Percentiles rank a stretch among this genome's conserved stretches.
Conservation (phyloP, 2,888 invertebrate genomes). For the Sycophila texana region DNA sequence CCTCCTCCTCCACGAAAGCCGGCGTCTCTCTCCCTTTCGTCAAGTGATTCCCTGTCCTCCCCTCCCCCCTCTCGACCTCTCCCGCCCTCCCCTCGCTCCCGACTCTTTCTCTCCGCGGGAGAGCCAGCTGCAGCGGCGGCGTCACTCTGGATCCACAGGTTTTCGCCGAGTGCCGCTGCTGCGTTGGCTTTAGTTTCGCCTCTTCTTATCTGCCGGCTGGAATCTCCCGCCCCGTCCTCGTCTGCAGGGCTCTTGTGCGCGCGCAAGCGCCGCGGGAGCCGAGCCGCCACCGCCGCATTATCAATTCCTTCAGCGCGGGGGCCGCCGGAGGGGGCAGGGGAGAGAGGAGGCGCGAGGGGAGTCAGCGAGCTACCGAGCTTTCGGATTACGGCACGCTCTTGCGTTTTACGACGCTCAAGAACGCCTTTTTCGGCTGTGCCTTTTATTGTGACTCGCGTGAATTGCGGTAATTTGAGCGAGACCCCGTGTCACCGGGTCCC, state of each 20-base stretch:
- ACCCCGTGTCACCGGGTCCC: no score
- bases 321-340: not conserved
- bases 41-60: constrained; percentile 68
- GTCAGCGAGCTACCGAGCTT: constrained; percentile 3
- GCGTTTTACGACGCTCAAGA: constrained; percentile 27
- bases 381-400: constrained; percentile 44
- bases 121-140: constrained; percentile 33
- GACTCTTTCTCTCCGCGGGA: constrained; percentile 50
- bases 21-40: constrained; percentile 64
- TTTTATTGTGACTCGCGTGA: constrained; percentile 17
- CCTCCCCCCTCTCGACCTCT: constrained; percentile 59
- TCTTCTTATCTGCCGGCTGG: constrained; percentile 28
- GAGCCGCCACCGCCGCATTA: constrained; percentile 49
- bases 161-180: constrained; percentile 53
- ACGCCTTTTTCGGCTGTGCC: not conserved
- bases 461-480: not conserved
- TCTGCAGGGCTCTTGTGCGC: constrained; percentile 26
- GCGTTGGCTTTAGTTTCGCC: constrained; percentile 50
- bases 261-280: constrained; percentile 1
- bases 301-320: constrained; percentile 57
- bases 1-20: constrained; percentile 60
- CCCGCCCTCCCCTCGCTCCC: constrained; percentile 41
- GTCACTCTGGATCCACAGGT: constrained; percentile 60
- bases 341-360: no score
- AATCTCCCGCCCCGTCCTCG: not conserved